Percentiles rank a stretch among this genome's conserved stretches.
Conservation (phyloP, 2,797 vertebrate species). For the Balearica regulorum region DNA sequence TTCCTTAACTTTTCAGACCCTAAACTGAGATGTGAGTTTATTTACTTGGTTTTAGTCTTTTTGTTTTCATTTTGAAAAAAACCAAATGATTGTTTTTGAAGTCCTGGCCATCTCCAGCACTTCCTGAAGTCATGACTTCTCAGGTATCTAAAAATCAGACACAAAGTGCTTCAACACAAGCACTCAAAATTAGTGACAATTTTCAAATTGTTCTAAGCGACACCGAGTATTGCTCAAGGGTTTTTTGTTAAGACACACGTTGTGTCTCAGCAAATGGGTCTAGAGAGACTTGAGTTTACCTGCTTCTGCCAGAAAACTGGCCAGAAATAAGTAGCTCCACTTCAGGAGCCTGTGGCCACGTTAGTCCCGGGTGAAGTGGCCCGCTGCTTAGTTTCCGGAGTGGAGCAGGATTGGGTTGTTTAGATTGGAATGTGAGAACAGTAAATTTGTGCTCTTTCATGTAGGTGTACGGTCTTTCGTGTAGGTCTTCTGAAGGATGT, state of each 20-base stretch:
- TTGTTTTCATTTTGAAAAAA: not conserved
- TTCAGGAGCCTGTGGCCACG: not conserved
- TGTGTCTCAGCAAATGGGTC: not conserved
- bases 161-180: not conserved
- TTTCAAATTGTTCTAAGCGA: not conserved
- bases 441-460: not conserved
- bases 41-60: not conserved
- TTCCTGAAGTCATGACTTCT: not conserved
- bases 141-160: not conserved
- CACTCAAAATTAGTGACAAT: not conserved
- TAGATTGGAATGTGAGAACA: not conserved
- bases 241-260: not conserved
- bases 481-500: not conserved
- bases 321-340: not conserved
- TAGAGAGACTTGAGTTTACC: not conserved
- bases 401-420: not conserved
- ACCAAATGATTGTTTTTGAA: not conserved
- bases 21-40: not conserved
- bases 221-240: accelerated
- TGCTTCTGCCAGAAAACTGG: not conserved
- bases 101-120: not conserved
- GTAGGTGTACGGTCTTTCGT: not conserved
- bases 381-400: not conserved
- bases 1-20: not conserved
- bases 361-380: not conserved